A percentile compares a stretch with the other conserved stretches of the same genome.
Conservation (phyloP, 2,797 vertebrate genomes). For the Halcyon leucocephala region DNA sequence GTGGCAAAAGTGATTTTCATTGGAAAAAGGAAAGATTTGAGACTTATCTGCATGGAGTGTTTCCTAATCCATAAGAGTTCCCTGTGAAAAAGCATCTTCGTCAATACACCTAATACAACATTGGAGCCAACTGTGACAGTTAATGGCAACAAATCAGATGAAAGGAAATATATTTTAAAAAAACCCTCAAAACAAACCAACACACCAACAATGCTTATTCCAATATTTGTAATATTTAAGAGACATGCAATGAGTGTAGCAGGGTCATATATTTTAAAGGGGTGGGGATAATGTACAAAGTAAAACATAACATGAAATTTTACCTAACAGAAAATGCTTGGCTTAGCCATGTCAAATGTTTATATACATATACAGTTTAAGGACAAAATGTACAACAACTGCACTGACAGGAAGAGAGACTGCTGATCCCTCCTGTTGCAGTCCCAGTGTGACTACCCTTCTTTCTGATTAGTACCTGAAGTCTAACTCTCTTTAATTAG, state of each 20-base stretch:
- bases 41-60: neutral
- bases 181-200: neutral
- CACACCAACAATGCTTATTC: neutral
- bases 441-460: neutral
- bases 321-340: neutral
- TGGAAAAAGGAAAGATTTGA: neutral
- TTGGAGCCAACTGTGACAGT: neutral
- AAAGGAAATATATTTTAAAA: neutral
- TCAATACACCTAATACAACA: neutral
- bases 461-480: neutral
- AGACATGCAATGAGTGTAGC: neutral
- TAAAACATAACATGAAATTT: neutral
- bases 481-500: neutral
- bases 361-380: neutral
- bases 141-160: neutral
- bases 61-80: neutral
- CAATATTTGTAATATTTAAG: neutral
- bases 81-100: neutral
- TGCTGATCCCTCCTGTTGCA: neutral
- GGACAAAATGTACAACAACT: neutral
- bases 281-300: neutral
- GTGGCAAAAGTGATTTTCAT: neutral
- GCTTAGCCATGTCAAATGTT: neutral
- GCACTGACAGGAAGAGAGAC: neutral
- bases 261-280: neutral